phyloP scores from a whole-genome alignment of 2,797 vertebrate genomes.

The Mormyrus proboscirostris region DNA sequence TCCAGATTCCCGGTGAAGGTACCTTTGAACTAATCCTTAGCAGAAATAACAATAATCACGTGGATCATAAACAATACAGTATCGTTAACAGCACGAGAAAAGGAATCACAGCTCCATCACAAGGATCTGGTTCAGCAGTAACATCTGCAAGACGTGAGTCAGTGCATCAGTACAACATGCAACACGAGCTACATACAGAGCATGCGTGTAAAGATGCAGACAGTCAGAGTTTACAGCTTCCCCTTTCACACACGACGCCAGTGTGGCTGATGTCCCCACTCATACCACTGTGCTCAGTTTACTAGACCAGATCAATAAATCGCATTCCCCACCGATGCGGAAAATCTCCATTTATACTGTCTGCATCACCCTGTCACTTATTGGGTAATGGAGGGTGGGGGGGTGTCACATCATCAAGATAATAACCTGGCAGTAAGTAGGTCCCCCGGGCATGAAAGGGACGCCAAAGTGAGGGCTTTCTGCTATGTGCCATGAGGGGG shows the following conservation, averaged over 20 bases:
- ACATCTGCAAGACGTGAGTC: neutral
- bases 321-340: neutral
- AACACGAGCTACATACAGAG: neutral
- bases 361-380: neutral
- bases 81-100: neutral
- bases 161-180: neutral
- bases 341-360: constrained; percentile 6
- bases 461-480: neutral
- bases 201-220: neutral
- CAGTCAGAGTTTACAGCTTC: neutral
- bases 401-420: neutral
- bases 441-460: neutral
- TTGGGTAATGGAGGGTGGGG: neutral
- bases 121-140: neutral
- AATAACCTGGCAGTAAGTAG: neutral
- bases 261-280: neutral
- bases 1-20: neutral
- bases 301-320: neutral
- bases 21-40: neutral
- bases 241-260: neutral
- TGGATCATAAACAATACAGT: neutral
- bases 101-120: neutral
- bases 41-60: neutral
- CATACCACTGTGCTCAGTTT: neutral
- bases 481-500: neutral